Percentiles rank a stretch among this genome's conserved stretches.
These are phyloP conservation scores for Dione vanillae DNA, from an alignment of 2,888 invertebrate genomes.

Conservation along the genomic window DNA sequence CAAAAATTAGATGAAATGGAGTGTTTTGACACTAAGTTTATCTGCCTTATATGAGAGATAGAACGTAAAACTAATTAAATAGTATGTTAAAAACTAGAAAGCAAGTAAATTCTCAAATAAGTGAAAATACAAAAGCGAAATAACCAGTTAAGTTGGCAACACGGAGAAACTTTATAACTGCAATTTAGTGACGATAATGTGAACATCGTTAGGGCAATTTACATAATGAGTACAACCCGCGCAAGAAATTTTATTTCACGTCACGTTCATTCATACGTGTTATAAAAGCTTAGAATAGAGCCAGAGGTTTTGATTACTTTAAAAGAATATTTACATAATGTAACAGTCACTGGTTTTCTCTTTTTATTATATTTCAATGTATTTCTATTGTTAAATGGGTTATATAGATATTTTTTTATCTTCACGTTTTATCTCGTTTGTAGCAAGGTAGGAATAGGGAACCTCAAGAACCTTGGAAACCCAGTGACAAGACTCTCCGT, in stretches of 20 bases:
- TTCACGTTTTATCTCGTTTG: no score
- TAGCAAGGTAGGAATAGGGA: no score
- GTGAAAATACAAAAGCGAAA: neutral
- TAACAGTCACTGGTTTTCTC: neutral
- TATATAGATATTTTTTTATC: neutral
- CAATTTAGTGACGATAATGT: slow-evolving; percentile 41
- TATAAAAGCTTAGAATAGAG: slow-evolving; percentile 8
- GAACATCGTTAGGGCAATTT: slow-evolving; percentile 38
- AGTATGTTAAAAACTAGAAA: neutral
- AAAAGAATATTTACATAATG: slow-evolving; percentile 11
- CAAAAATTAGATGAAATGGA: no score
- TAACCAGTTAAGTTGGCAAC: slow-evolving; percentile 16
- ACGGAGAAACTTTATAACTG: slow-evolving; percentile 34
- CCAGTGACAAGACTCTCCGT: no score
- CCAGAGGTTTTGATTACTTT: slow-evolving; percentile 5
- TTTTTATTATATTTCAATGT: neutral
- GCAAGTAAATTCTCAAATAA: neutral
- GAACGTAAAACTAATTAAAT: no score
- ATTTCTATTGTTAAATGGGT: neutral
- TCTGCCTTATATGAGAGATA: no score
- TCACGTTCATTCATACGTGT: slow-evolving; percentile 26
- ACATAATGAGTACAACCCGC: slow-evolving; percentile 35
- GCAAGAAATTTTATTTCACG: slow-evolving; percentile 35
- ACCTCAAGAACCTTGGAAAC: no score
- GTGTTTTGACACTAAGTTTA: no score